These are phyloP conservation scores for Siniperca obscura DNA, from an alignment of 2,797 vertebrate genomes.

Conservation along the genomic window DNA sequence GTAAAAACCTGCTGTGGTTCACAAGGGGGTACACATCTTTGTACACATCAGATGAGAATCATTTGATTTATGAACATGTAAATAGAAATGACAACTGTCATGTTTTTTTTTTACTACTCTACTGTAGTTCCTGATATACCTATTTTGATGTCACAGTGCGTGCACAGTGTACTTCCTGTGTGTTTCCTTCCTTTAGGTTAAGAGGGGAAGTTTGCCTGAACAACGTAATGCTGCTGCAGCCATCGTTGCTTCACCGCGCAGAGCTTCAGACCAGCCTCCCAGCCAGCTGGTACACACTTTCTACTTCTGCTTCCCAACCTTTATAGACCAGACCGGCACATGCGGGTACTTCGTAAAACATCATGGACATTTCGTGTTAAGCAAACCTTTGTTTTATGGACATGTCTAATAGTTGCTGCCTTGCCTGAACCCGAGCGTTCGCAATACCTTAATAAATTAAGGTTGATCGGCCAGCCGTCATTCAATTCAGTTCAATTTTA, in stretches of 20 bases:
- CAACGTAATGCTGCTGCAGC: conserved; percentile 37
- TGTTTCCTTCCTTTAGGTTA: conserved; percentile 57
- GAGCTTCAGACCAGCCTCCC: conserved; percentile 73
- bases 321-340: no score
- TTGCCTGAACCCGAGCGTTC: no score
- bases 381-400: no score
- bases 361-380: no score
- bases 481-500: no score
- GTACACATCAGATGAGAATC: not conserved
- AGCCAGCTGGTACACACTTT: conserved; percentile 63
- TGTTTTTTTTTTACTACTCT: not conserved
- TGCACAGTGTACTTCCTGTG: conserved; percentile 28
- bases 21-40: not conserved
- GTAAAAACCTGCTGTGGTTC: not conserved
- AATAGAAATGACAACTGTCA: conserved; percentile 1
- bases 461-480: no score
- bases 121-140: not conserved
- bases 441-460: no score
- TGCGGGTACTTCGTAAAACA: no score
- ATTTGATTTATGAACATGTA: not conserved
- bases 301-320: not conserved
- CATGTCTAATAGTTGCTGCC: no score
- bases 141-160: not conserved
- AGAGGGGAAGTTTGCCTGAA: conserved; percentile 80
- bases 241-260: conserved; percentile 25